A percentile compares a stretch with the other conserved stretches of the same genome.
Conservation (phyloP, 30 jellyfish, hydroid and myxozoan genomes). For the Nemopilema nomurai region DNA sequence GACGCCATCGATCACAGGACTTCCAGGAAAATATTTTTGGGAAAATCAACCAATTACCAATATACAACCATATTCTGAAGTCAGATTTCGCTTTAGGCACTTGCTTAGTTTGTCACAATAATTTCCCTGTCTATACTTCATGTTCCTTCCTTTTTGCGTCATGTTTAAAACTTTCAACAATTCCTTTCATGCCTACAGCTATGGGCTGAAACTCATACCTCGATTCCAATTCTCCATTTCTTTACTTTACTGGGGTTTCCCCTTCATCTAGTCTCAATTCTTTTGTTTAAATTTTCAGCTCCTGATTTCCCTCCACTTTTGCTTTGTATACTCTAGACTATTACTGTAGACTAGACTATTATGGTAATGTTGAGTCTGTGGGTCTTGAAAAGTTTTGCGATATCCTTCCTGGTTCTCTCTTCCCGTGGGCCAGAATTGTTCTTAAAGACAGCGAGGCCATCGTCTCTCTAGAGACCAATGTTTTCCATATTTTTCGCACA, state of each 20-base stretch:
- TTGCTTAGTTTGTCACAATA: not conserved
- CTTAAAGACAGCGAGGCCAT: conserved; percentile 51
- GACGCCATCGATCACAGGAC: conserved; percentile 11
- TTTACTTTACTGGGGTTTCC: too few relatives aligned
- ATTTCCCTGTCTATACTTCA: not conserved
- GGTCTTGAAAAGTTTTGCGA: conserved; percentile 18
- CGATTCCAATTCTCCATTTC: too few relatives aligned
- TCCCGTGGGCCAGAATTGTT: conserved; percentile 72
- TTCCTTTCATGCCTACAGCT: too few relatives aligned
- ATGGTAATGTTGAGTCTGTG: conserved; percentile 65
- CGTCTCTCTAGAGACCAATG: conserved; percentile 62
- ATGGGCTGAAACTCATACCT: too few relatives aligned
- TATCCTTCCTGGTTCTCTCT: conserved; percentile 61
- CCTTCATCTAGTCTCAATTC: too few relatives aligned
- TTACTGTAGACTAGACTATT: too few relatives aligned
- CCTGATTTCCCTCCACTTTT: too few relatives aligned
- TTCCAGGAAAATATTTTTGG: not conserved
- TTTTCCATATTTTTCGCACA: too few relatives aligned
- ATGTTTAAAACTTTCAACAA: too few relatives aligned
- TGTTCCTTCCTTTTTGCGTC: too few relatives aligned
- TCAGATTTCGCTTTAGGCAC: conserved; percentile 4
- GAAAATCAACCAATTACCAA: not conserved
- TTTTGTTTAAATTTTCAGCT: too few relatives aligned
- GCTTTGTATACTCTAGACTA: too few relatives aligned
- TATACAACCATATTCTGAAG: not conserved